Conservation (phyloP, 2,888 invertebrate species). For the Folsomia manolachei region DNA sequence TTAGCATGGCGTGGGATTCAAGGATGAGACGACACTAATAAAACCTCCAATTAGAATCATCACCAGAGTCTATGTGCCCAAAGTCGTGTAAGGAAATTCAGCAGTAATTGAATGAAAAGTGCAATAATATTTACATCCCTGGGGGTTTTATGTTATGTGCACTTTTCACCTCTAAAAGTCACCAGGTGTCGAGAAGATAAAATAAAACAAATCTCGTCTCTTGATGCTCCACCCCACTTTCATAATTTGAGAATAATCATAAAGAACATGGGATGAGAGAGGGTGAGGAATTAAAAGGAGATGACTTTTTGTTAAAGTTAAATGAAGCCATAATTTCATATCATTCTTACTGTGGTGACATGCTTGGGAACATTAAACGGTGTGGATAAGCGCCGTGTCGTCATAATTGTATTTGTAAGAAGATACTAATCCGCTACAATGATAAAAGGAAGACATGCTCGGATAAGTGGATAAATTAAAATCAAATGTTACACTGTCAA, state of each 20-base stretch:
- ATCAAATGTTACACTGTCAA: too few relatives aligned
- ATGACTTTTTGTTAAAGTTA: too few relatives aligned
- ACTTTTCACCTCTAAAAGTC: background rate
- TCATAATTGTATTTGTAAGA: slow-evolving; percentile 18
- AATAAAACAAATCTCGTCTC: too few relatives aligned
- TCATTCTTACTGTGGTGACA: too few relatives aligned
- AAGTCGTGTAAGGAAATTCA: too few relatives aligned
- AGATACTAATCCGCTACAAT: too few relatives aligned
- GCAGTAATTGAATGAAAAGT: too few relatives aligned
- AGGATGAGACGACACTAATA: too few relatives aligned
- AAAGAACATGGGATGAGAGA: background rate
- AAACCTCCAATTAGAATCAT: background rate
- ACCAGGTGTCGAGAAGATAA: background rate
- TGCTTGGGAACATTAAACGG: background rate
- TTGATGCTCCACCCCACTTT: background rate
- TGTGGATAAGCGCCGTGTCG: slow-evolving; percentile 4
- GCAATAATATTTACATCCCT: background rate
- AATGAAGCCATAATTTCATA: slow-evolving; percentile 15
- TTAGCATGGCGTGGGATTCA: background rate
- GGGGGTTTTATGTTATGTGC: background rate
- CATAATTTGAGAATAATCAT: background rate
- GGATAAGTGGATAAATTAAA: too few relatives aligned
- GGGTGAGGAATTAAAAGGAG: slow-evolving; percentile 5
- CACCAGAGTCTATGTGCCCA: too few relatives aligned
- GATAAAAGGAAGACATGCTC: too few relatives aligned